Evolutionary conservation across 1,140 invertebrate genomes (phyloP).

Genomic region (Drosophila micromelanica): DNA sequence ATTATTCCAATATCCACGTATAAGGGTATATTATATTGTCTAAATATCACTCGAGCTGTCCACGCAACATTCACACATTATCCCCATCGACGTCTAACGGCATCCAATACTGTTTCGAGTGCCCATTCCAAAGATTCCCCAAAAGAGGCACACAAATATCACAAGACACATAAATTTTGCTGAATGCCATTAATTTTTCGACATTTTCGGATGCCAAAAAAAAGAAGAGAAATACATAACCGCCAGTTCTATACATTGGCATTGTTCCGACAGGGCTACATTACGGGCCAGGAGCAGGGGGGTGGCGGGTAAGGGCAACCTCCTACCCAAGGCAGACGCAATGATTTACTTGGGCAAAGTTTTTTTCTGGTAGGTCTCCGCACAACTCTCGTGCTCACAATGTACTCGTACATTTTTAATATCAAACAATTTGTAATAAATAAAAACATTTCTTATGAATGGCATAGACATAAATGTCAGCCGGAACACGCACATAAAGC

Average conservation of each 20-base stretch:
- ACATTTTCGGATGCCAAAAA: slow-evolving; percentile 57
- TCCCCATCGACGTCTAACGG: slow-evolving; percentile 32
- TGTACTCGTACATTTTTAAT: slow-evolving; percentile 71
- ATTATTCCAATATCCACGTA: no score
- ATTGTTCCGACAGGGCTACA: slow-evolving; percentile 15
- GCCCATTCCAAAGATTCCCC: slow-evolving; percentile 10
- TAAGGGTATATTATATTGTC: no score
- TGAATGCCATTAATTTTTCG: slow-evolving; percentile 76
- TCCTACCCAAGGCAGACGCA: not conserved
- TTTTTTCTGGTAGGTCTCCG: slow-evolving; percentile 6
- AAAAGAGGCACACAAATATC: slow-evolving; percentile 59
- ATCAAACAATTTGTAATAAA: slow-evolving; percentile 81
- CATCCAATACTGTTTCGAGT: slow-evolving; percentile 21
- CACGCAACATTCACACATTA: slow-evolving; percentile 2
- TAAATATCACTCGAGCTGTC: not conserved
- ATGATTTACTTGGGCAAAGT: slow-evolving; percentile 70
- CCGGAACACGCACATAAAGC: slow-evolving; percentile 43
- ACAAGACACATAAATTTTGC: slow-evolving; percentile 66
- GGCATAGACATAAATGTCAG: slow-evolving; percentile 70
- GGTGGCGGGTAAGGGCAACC: not conserved
- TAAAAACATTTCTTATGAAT: slow-evolving; percentile 64
- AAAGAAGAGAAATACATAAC: slow-evolving; percentile 11
- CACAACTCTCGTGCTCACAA: slow-evolving; percentile 5
- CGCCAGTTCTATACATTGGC: slow-evolving; percentile 27
- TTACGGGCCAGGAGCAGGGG: not conserved